Evolutionary conservation across 2,797 vertebrate genomes (phyloP), one percentile per base, ranked within the genome.

Genomic region (Microhierax caerulescens): DNA sequence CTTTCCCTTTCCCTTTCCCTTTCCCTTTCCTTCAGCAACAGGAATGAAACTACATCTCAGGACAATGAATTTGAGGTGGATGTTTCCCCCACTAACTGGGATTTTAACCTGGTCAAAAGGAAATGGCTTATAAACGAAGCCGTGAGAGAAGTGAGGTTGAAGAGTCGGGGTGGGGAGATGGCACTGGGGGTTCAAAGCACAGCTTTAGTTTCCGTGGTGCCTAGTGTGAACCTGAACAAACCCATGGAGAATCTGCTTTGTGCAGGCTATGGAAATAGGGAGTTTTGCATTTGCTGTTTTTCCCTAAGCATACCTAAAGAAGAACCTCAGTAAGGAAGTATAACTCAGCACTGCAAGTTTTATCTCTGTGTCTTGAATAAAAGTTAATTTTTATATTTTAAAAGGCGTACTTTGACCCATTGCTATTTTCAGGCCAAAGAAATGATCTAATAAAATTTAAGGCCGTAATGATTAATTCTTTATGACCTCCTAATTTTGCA

Each of bases 361-460:
- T 78, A 70, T 11, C 51, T 85, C 32, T 41, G 10, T 48, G 36
- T 75, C 69, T 59, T 78, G 39, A 88, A 80, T 65, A 60, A 75
- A 91, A 75, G 24, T n/a, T 60, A 7, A 50, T 88, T 78, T 93
- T 90, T 73, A 12, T 82, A n/a, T 82, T 90, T 86, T 81, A 92
- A 88, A 95, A 82, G 56, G 34, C 28, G 57, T 30, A 25, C 8
- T 94, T 82, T 86, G 80, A 90, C 89, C 63, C 37, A 25, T 60
- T 86, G 43, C 10, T 94, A 82, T 94, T 97, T 90, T 95, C 85
- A 90, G 83, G 43, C 54, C 76, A 88, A 87, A 90, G 22, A 93
- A 95, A 88, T 73, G 59, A 76, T 92, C 83, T 94, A 90, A 95
- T 92, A 86, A 92, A 93, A 94, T 87, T 63, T 90, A 88, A 93